Conservation (phyloP, 2,797 vertebrate genomes). For the Fistularia tabacaria region DNA sequence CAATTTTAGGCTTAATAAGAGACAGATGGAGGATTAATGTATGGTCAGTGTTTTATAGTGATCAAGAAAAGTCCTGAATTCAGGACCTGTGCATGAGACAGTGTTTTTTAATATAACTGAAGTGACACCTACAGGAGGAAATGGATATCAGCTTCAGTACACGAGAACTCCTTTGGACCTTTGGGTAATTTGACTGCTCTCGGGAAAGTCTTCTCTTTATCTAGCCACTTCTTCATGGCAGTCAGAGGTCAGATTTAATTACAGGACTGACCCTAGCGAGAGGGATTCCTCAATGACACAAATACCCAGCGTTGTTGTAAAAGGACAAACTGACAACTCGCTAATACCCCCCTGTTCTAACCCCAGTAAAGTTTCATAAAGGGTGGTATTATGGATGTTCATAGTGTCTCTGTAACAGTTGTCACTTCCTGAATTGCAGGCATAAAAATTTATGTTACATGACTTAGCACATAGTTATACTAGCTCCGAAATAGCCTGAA, state of each 20-base stretch:
- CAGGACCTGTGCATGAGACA: neutral
- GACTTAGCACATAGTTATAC: too few relatives aligned
- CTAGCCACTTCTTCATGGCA: slow-evolving; percentile 12
- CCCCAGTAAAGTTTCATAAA: too few relatives aligned
- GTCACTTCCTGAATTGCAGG: too few relatives aligned
- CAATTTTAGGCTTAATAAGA: too few relatives aligned
- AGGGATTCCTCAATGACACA: slow-evolving; percentile 14
- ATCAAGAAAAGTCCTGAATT: too few relatives aligned
- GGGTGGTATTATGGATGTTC: too few relatives aligned
- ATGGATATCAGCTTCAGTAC: neutral
- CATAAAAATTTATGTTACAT: too few relatives aligned
- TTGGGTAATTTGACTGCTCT: slow-evolving; percentile 27
- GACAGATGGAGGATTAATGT: too few relatives aligned
- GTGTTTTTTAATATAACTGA: slow-evolving; percentile 35
- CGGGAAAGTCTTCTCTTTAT: slow-evolving; percentile 19
- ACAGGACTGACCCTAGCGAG: slow-evolving; percentile 15
- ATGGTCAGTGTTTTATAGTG: too few relatives aligned
- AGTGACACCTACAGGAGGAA: slow-evolving; percentile 63
- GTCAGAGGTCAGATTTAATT: slow-evolving; percentile 45
- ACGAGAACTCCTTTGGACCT: neutral
- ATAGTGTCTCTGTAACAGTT: too few relatives aligned
- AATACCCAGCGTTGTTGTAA: slow-evolving; percentile 13
- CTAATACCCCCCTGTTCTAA: too few relatives aligned
- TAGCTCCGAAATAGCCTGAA: too few relatives aligned
- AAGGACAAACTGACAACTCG: slow-evolving; percentile 12